Base-by-base conservation (phyloP, 1,140 invertebrate genomes). In the Drosophila eugracilis region DNA sequence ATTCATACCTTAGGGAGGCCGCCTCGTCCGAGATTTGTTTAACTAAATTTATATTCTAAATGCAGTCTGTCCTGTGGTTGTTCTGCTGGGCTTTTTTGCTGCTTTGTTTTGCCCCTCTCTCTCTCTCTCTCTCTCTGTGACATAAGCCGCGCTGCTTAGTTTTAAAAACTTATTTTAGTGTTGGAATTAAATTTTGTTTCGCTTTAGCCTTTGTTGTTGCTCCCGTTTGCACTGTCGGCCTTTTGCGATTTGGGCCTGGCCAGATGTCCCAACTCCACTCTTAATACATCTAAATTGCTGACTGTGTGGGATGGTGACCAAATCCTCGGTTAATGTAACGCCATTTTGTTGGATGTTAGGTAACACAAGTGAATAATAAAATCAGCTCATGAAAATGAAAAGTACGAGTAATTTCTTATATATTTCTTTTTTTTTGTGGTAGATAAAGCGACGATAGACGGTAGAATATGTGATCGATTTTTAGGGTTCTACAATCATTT, bases 81-180 rank as follows among this genome's bases (percentile, higher is more conserved):
- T 48, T 30, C 14, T 53, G 26, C 57, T 41, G 34, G 26, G 71
- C 21, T 57, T 57, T 36, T 65, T 47, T 26, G 15, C 39, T 49
- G 19, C 47, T 58, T 63, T 52, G 49, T 48, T 71, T 37, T 49
- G 54, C 4, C 9, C 10, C n/a, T 32, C 9, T 32, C 30, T 45
- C 6, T 39, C 17, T 37, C 12, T 34, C 21, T 17, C n/a, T 30
- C 36, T 30, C 26, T 55, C 17, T 48, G 80, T 76, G 80, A 70
- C 66, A 63, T 75, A 86, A 85, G 80, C 81, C 44, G 60, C 57
- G 67, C 47, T 76, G 72, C 72, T 84, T 79, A 69, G 81, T 85
- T 80, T 80, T 76, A 73, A 76, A 80, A 85, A 85, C 76, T 71
- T 73, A 80, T 85, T 76, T 85, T 76, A 75, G 75, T 84, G 75